These are phyloP conservation scores for Drosophila jambulina DNA, from an alignment of 1,140 invertebrate genomes.

Conservation along the genomic window DNA sequence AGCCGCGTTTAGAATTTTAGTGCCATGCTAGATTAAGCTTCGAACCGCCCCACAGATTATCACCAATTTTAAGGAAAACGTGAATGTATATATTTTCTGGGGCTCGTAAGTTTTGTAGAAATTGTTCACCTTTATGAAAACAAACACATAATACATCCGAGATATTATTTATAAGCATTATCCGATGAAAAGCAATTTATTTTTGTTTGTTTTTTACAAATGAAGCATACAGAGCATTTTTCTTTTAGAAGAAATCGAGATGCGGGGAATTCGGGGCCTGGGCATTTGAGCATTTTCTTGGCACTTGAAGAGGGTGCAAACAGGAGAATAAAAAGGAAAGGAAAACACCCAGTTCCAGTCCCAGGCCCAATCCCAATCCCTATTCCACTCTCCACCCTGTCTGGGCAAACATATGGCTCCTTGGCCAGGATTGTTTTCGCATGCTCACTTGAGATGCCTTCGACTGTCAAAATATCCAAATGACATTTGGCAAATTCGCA, in stretches of 20 bases:
- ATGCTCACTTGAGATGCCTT: constrained; percentile 21
- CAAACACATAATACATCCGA: too few species aligned
- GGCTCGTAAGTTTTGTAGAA: not conserved
- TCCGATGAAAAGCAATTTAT: not conserved
- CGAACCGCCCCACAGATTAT: too few species aligned
- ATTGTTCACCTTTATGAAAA: not conserved
- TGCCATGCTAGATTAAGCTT: too few species aligned
- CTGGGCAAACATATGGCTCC: constrained; percentile 33
- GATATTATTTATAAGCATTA: not conserved
- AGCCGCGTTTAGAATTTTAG: too few species aligned
- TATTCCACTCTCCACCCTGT: not conserved
- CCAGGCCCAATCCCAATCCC: not conserved
- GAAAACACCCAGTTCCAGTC: not conserved
- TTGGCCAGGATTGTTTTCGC: constrained; percentile 33
- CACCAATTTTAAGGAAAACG: too few species aligned
- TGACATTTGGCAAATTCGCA: constrained; percentile 47
- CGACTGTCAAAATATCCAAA: constrained; percentile 47
- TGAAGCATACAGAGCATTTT: not conserved
- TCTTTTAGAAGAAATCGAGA: not conserved
- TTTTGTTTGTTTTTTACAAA: not conserved
- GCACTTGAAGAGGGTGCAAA: constrained; percentile 14
- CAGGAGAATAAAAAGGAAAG: not conserved
- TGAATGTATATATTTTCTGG: not conserved
- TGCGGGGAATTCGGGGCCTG: not conserved
- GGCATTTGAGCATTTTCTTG: constrained; percentile 7